phyloP scores from a whole-genome alignment of 1,140 invertebrate genomes.

The Aphelenchoides fujianensis region DNA sequence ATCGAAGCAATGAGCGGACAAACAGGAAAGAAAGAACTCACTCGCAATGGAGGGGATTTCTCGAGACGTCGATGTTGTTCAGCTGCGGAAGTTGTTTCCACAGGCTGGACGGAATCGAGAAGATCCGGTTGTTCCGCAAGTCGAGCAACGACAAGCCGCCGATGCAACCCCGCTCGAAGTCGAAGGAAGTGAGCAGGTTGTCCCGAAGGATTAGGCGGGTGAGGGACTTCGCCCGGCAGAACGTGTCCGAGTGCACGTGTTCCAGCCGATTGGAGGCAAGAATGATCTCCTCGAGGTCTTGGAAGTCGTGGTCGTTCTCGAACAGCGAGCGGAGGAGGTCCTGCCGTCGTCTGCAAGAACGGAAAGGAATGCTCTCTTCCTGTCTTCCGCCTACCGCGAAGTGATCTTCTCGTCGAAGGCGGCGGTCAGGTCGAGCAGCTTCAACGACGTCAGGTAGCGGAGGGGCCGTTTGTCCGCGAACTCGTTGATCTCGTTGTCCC shows the following conservation, averaged over 20 bases:
- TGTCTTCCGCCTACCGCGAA: background rate
- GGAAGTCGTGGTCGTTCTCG: conserved; percentile 23
- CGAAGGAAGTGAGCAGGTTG: conserved; percentile 34
- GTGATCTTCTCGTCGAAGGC: conserved; percentile 25
- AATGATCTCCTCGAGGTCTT: conserved; percentile 30
- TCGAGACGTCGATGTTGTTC: conserved; percentile 36
- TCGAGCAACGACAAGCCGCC: conserved; percentile 18
- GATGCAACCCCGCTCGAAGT: conserved; percentile 28
- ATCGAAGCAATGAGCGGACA: no score
- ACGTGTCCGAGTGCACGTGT: conserved; percentile 38
- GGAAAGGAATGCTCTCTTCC: background rate
- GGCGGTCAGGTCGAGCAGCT: conserved; percentile 30
- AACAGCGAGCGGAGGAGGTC: conserved; percentile 34
- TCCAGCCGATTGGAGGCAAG: conserved; percentile 29
- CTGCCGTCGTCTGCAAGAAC: background rate
- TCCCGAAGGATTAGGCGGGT: conserved; percentile 27
- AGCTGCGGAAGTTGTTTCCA: conserved; percentile 30
- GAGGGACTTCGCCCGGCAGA: conserved; percentile 36
- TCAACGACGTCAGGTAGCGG: conserved; percentile 21
- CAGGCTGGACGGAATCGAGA: conserved; percentile 22
- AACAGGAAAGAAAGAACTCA: no score
- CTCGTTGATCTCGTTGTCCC: conserved; percentile 23
- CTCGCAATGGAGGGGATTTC: conserved; percentile 41
- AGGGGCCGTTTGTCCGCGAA: conserved; percentile 30
- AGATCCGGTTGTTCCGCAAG: conserved; percentile 25